phyloP scores from a whole-genome alignment of 2,888 invertebrate genomes.

The Liposcelis brunnea region DNA sequence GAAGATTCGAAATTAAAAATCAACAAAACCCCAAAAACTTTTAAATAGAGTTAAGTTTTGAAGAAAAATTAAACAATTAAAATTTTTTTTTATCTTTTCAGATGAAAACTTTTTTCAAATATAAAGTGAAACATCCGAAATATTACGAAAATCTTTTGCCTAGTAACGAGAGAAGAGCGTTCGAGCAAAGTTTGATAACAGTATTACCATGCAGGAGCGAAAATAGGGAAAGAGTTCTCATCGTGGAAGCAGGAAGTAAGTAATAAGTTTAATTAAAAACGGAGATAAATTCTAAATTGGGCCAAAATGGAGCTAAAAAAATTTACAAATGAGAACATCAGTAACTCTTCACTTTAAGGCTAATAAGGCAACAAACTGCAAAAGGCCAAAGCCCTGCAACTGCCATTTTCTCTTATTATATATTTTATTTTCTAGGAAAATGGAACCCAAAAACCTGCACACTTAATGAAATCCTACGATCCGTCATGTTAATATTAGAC shows the following conservation, averaged over 20 bases:
- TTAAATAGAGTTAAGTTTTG: too few relatives aligned
- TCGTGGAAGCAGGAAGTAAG: slow-evolving; percentile 68
- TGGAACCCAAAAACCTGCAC: slow-evolving; percentile 68
- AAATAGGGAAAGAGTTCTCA: slow-evolving; percentile 52
- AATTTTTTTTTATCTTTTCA: slow-evolving; percentile 24
- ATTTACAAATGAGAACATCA: too few relatives aligned
- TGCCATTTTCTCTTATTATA: too few relatives aligned
- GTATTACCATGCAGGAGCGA: slow-evolving; percentile 68
- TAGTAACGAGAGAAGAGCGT: slow-evolving; percentile 56
- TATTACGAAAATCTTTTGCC: slow-evolving; percentile 54
- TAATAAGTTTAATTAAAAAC: slow-evolving; percentile 16
- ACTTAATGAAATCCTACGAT: slow-evolving; percentile 68
- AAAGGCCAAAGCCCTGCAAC: too few relatives aligned
- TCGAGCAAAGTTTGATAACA: slow-evolving; percentile 58
- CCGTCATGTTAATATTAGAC: slow-evolving; percentile 61
- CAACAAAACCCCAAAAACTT: too few relatives aligned
- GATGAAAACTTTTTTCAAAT: slow-evolving; percentile 66
- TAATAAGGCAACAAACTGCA: too few relatives aligned
- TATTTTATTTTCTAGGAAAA: slow-evolving; percentile 35
- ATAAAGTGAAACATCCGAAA: slow-evolving; percentile 58
- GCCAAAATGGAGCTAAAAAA: too few relatives aligned
- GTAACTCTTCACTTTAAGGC: too few relatives aligned
- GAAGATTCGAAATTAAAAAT: too few relatives aligned
- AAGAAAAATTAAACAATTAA: too few relatives aligned
- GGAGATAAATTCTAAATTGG: too few relatives aligned